Evolutionary conservation across 2,113 vertebrate genomes (phyloP).

Genomic region (Platanista minor): DNA sequence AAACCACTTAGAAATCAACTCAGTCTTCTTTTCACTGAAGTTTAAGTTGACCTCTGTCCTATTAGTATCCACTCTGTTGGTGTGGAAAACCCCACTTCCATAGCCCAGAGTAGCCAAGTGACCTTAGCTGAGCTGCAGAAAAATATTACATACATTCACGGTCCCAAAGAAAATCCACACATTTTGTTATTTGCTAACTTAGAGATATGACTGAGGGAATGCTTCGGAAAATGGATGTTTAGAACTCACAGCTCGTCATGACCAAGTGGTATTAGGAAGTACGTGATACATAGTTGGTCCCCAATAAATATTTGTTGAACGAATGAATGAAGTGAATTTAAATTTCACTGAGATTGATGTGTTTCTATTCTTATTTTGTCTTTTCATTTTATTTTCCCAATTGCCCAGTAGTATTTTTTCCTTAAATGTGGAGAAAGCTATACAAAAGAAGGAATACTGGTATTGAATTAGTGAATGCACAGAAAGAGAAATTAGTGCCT

Average conservation of each 20-base stretch:
- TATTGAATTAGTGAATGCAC: background rate
- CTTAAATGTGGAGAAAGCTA: background rate
- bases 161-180: background rate
- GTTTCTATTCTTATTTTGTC: background rate
- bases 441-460: background rate
- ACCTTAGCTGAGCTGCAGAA: background rate
- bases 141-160: background rate
- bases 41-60: background rate
- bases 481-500: background rate
- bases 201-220: background rate
- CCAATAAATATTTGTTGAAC: background rate
- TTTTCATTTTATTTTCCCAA: background rate
- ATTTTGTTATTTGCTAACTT: background rate
- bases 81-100: background rate
- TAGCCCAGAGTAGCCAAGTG: background rate
- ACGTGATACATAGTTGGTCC: background rate
- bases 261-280: background rate
- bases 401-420: background rate
- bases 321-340: background rate
- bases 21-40: background rate
- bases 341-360: background rate
- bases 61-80: background rate
- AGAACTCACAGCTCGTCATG: background rate
- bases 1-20: constrained; percentile 19
- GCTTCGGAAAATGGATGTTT: background rate